A percentile compares a stretch with the other conserved stretches of the same genome.
These are phyloP conservation scores for Lacerta viridis DNA, from an alignment of 2,797 vertebrate genomes.

Conservation along the genomic window DNA sequence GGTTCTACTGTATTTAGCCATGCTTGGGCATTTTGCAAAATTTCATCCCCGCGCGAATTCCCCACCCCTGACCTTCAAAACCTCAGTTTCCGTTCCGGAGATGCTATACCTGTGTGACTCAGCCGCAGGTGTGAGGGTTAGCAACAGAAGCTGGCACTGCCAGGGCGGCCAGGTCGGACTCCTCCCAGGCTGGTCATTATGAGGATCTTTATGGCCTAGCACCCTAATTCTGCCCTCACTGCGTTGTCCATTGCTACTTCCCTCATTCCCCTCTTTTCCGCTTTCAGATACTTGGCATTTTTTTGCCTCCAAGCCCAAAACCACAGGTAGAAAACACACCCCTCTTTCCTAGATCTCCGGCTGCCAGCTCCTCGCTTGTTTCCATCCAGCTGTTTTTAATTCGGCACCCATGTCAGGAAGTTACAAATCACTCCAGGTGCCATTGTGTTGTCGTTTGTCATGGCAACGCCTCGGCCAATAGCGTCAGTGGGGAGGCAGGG, in stretches of 20 bases:
- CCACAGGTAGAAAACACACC: background rate
- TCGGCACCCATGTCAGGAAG: background rate
- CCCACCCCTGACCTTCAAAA: background rate
- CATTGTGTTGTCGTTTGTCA: background rate
- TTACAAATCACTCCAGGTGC: background rate
- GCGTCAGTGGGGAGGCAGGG: background rate
- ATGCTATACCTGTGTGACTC: background rate
- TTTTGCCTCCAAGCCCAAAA: background rate
- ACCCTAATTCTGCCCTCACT: background rate
- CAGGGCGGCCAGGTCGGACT: background rate
- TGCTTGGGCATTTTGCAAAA: background rate
- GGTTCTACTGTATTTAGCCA: background rate
- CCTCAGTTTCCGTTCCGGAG: background rate
- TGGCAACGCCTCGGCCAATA: slow-evolving; percentile 5
- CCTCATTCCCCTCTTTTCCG: accelerated
- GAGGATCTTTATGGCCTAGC: background rate
- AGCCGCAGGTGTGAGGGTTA: background rate
- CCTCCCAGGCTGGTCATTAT: no score
- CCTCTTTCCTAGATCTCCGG: no score
- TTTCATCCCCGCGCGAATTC: background rate
- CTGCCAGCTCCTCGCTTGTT: background rate
- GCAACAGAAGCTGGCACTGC: background rate
- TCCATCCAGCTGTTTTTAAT: background rate
- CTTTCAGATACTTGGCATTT: background rate
- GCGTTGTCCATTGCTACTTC: background rate